phyloP scores from a whole-genome alignment of 2,113 vertebrate genomes.

The Camelus dromedarius region DNA sequence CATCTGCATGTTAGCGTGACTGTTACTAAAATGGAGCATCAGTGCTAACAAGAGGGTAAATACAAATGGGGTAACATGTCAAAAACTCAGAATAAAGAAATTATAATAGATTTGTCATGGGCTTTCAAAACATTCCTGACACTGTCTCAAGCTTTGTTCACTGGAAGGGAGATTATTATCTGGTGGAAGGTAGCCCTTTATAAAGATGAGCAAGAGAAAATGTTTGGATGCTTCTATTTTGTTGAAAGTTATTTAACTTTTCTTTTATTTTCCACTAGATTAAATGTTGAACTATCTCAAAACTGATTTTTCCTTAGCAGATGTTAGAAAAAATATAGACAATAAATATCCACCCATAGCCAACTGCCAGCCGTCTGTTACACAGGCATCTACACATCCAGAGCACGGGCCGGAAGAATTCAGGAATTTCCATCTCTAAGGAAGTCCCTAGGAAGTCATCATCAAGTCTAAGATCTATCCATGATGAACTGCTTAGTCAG shows the following conservation, averaged over 20 bases:
- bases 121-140: not conserved
- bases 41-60: not conserved
- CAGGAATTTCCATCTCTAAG: not conserved
- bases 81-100: not conserved
- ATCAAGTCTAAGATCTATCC: not conserved
- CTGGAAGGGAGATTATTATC: not conserved
- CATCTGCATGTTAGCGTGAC: accelerated
- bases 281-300: not conserved
- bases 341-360: not conserved
- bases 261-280: not conserved
- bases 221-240: not conserved
- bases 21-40: not conserved
- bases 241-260: not conserved
- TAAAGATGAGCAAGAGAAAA: not conserved
- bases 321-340: not conserved
- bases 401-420: not conserved
- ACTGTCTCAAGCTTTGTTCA: not conserved
- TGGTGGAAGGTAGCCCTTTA: not conserved
- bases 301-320: not conserved
- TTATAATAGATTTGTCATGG: not conserved
- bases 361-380: accelerated
- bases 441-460: not conserved
- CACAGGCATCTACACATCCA: accelerated
- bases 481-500: not conserved
- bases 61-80: not conserved